Evolutionary conservation across 1,140 invertebrate genomes (phyloP).

Genomic region (Tenebrio molitor): DNA sequence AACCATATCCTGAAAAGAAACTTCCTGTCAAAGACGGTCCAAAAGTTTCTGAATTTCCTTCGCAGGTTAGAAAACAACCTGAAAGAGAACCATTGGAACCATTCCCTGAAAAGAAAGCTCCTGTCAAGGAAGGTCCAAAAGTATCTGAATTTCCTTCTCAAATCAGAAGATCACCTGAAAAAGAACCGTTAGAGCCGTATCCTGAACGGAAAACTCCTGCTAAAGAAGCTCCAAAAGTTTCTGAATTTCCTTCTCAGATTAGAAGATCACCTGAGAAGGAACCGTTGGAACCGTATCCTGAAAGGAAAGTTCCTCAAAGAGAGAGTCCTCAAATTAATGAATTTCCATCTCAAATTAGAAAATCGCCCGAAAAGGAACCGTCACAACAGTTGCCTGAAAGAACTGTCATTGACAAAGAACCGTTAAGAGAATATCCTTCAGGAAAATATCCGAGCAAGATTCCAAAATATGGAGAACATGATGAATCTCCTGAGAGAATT

Average conservation of each 20-base stretch:
- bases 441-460: not conserved
- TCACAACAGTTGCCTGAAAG: constrained; percentile 1
- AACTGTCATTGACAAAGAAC: not conserved
- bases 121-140: constrained; percentile 30
- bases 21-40: constrained; percentile 14
- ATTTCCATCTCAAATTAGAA: constrained; percentile 59
- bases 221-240: no score
- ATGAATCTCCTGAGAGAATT: no score
- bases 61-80: constrained; percentile 42
- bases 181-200: constrained; percentile 47
- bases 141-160: constrained; percentile 54
- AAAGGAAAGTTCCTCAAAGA: constrained; percentile 45
- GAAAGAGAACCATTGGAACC: constrained; percentile 50
- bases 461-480: not conserved
- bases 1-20: constrained; percentile 49
- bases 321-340: constrained; percentile 49
- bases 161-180: constrained; percentile 40
- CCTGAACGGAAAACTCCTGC: no score
- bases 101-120: constrained; percentile 48
- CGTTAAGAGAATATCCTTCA: not conserved
- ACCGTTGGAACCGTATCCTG: constrained; percentile 49
- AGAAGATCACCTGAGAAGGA: constrained; percentile 40
- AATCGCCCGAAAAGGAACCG: constrained; percentile 48
- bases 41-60: constrained; percentile 42
- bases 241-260: constrained; percentile 47